Conservation (phyloP, 2,888 invertebrate species). For the Andrena chrysosceles region DNA sequence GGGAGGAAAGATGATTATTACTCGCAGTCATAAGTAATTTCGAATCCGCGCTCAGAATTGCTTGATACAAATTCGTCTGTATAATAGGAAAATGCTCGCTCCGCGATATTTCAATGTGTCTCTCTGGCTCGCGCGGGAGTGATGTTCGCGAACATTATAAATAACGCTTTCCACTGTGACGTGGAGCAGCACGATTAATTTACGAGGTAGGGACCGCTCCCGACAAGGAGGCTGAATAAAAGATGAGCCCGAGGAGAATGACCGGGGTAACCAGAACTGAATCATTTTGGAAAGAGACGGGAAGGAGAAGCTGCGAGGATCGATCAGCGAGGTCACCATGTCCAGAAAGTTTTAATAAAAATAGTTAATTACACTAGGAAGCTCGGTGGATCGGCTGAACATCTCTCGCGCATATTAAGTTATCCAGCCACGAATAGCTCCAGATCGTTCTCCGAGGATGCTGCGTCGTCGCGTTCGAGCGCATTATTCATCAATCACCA, state of each 20-base stretch:
- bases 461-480: slow-evolving; percentile 15
- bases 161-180: slow-evolving; percentile 38
- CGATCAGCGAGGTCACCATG: not conserved
- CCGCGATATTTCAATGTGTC: slow-evolving; percentile 41
- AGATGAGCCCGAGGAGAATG: slow-evolving; percentile 20
- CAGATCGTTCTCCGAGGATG: not conserved
- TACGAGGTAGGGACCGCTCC: slow-evolving; percentile 27
- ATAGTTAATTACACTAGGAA: slow-evolving; percentile 2
- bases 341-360: too few relatives aligned
- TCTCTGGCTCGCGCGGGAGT: not conserved
- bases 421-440: slow-evolving; percentile 9
- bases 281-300: not conserved
- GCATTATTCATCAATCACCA: slow-evolving; percentile 22
- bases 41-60: slow-evolving; percentile 54
- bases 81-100: slow-evolving; percentile 33
- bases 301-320: not conserved
- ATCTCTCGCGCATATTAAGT: slow-evolving; percentile 4
- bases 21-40: slow-evolving; percentile 43
- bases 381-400: not conserved
- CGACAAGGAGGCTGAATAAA: slow-evolving; percentile 40
- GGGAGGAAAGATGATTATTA: slow-evolving; percentile 31
- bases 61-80: slow-evolving; percentile 40
- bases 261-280: slow-evolving; percentile 2
- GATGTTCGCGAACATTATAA: slow-evolving; percentile 34
- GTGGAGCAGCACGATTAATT: slow-evolving; percentile 40